phyloP scores from a whole-genome alignment of 2,113 vertebrate species.

The Ptyas mucosa region DNA sequence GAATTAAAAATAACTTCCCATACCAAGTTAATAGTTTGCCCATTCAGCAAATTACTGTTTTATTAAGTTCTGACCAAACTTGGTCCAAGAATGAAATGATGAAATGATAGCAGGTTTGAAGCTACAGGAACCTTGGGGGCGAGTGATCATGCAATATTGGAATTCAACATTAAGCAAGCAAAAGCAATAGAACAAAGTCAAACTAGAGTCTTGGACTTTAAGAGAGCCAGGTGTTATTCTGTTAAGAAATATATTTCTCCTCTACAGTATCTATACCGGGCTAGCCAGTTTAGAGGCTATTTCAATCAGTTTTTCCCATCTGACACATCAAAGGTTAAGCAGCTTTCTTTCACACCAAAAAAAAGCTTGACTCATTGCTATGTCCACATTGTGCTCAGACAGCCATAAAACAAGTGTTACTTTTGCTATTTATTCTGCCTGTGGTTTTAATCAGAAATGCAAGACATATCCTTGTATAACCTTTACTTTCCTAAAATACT shows the following conservation, averaged over 20 bases:
- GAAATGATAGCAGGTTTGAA: too few relatives aligned
- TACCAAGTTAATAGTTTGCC: background rate
- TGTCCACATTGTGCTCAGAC: constrained; percentile 19
- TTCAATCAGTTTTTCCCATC: constrained; percentile 44
- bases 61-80: background rate
- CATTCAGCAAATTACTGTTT: background rate
- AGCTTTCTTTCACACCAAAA: constrained; percentile 53
- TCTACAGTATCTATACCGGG: background rate
- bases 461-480: background rate
- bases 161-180: too few relatives aligned
- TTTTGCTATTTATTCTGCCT: constrained; percentile 12
- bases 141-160: too few relatives aligned
- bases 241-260: background rate
- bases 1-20: background rate
- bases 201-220: too few relatives aligned
- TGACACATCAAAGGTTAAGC: constrained; percentile 54
- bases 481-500: background rate
- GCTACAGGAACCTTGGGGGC: too few relatives aligned
- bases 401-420: constrained; percentile 3
- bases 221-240: too few relatives aligned
- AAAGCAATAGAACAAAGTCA: too few relatives aligned
- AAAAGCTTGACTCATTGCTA: constrained; percentile 28
- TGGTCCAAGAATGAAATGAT: background rate
- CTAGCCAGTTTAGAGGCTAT: background rate
- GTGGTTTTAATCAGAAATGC: constrained; percentile 24